phyloP scores from a whole-genome alignment of 2,888 invertebrate species.

The Eupithecia insigniata region DNA sequence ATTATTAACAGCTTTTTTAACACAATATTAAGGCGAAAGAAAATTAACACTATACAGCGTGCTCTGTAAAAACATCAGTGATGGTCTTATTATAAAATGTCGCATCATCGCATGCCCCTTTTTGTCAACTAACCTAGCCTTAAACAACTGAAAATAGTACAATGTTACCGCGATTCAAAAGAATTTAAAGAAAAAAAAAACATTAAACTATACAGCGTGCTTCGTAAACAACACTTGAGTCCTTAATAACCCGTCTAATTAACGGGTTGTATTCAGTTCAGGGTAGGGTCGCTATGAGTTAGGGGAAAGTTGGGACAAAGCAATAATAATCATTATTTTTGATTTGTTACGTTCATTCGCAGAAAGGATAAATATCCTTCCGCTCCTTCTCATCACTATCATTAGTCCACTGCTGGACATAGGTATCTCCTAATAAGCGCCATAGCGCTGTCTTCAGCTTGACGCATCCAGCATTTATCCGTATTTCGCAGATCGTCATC shows the following conservation, averaged over 20 bases:
- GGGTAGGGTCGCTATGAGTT: constrained; percentile 47
- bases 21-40: no score
- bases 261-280: constrained; percentile 68
- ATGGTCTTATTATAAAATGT: background rate
- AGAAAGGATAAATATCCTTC: background rate
- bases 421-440: no score
- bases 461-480: no score
- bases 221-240: constrained; percentile 62
- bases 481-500: no score
- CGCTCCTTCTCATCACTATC: background rate
- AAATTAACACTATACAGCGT: no score
- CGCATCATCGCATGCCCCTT: background rate
- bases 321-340: background rate
- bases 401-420: no score
- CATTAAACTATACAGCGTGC: constrained; percentile 21
- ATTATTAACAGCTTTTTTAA: no score
- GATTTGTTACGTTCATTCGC: background rate
- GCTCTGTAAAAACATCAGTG: no score
- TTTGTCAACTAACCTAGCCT: background rate
- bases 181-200: constrained; percentile 31
- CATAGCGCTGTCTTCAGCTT: no score
- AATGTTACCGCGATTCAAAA: constrained; percentile 29
- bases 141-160: constrained; percentile 1
- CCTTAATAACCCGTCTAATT: constrained; percentile 78
- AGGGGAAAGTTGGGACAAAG: constrained; percentile 32